Evolutionary conservation across 1,140 invertebrate species (phyloP).

Genomic region (Magallana angulata): DNA sequence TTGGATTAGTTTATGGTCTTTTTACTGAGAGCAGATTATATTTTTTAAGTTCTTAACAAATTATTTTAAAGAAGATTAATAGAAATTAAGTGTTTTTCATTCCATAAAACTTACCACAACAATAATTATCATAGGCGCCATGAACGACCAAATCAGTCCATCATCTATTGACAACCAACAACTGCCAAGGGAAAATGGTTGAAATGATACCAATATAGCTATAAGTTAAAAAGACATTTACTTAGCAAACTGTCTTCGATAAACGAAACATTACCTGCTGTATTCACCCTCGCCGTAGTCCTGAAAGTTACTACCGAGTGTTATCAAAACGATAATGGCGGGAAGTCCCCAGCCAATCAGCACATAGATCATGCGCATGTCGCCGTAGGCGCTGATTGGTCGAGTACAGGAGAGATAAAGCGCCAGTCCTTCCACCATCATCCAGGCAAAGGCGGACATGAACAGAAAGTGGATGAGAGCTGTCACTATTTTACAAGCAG

Average conservation of each 20-base stretch:
- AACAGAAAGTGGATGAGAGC: constrained; percentile 96
- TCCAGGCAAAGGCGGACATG: constrained; percentile 96
- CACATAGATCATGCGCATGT: constrained; percentile 64
- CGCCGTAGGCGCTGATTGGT: constrained; percentile 59
- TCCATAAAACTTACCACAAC: constrained; percentile 59
- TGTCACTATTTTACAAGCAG: constrained; percentile 92
- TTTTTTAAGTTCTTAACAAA: no score
- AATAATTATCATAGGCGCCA: constrained; percentile 67
- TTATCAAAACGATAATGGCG: constrained; percentile 63
- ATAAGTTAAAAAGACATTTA: not conserved
- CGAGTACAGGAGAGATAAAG: constrained; percentile 83
- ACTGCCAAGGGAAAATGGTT: constrained; percentile 49
- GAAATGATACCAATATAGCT: constrained; percentile 46
- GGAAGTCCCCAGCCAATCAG: constrained; percentile 68
- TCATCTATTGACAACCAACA: constrained; percentile 70
- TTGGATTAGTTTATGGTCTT: no score
- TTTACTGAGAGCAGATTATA: no score
- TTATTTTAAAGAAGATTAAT: no score
- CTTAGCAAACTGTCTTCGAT: not conserved
- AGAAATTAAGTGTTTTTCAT: not conserved
- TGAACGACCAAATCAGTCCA: constrained; percentile 71
- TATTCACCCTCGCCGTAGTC: constrained; percentile 63
- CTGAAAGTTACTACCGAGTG: constrained; percentile 63
- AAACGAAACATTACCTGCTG: constrained; percentile 56
- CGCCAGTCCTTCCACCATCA: constrained; percentile 91